These are phyloP conservation scores for Elaeidobius kamerunicus DNA, from an alignment of 2,888 invertebrate species.

Conservation along the genomic window DNA sequence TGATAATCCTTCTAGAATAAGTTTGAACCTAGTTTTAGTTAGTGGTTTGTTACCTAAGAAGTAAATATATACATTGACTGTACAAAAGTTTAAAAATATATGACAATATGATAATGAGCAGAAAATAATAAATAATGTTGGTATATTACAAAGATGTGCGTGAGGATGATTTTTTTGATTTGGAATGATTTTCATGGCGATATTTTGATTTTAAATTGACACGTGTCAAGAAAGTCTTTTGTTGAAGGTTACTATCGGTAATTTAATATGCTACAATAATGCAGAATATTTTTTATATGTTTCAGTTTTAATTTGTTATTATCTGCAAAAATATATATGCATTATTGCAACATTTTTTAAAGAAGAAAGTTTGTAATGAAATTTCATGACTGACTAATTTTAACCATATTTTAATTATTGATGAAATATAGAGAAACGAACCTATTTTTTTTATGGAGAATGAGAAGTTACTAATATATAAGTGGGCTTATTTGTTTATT, in stretches of 20 bases:
- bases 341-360: too few relatives aligned
- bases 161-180: slow-evolving; percentile 12
- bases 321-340: too few relatives aligned
- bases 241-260: neutral
- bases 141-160: slow-evolving; percentile 24
- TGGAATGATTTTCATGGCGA: slow-evolving; percentile 17
- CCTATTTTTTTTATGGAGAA: too few relatives aligned
- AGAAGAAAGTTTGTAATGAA: too few relatives aligned
- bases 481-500: too few relatives aligned
- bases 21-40: neutral
- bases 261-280: neutral
- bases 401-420: too few relatives aligned
- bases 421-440: too few relatives aligned
- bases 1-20: neutral
- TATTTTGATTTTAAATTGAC: slow-evolving; percentile 20
- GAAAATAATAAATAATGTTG: slow-evolving; percentile 25
- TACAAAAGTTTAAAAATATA: slow-evolving; percentile 23
- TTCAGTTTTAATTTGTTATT: too few relatives aligned
- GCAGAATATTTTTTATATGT: too few relatives aligned
- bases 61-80: slow-evolving; percentile 25
- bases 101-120: slow-evolving; percentile 14
- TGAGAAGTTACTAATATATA: too few relatives aligned
- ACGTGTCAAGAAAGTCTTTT: slow-evolving; percentile 4
- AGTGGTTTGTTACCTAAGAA: slow-evolving; percentile 19
- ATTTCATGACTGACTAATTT: too few relatives aligned